A percentile compares a stretch with the other conserved stretches of the same genome.
Conservation (phyloP, 64 coral and sea anemone species). For the Anthopleura sola region DNA sequence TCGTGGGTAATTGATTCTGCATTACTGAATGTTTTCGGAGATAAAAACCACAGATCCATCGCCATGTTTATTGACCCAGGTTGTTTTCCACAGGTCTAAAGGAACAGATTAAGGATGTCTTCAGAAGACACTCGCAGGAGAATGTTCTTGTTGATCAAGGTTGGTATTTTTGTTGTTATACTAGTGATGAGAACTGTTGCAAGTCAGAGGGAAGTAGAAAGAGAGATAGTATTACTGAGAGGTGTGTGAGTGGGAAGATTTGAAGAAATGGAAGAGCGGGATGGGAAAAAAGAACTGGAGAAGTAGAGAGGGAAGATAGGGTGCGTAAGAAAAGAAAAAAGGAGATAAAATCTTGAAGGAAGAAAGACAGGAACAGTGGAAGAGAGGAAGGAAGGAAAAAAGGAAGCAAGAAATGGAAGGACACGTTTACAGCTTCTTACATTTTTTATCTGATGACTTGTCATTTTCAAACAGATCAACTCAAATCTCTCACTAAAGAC, state of each 20-base stretch:
- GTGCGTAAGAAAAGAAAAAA: too few relatives aligned
- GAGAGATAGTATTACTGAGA: neutral
- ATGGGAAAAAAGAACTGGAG: too few relatives aligned
- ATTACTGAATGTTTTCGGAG: too few relatives aligned
- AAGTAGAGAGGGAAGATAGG: too few relatives aligned
- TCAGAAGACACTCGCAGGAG: conserved; percentile 36
- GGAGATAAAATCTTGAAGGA: too few relatives aligned
- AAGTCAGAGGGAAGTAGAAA: neutral
- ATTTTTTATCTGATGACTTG: neutral
- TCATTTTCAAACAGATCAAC: neutral
- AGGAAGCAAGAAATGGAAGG: too few relatives aligned
- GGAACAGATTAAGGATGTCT: conserved; percentile 52
- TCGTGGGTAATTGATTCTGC: too few relatives aligned
- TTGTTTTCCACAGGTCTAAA: neutral
- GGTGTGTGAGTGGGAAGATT: neutral
- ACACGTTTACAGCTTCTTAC: too few relatives aligned
- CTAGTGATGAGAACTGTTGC: too few relatives aligned
- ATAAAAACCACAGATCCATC: neutral
- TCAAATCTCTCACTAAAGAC: neutral
- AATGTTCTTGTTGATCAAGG: conserved; percentile 14
- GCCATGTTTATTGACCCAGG: neutral
- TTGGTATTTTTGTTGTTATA: neutral
- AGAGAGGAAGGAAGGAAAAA: too few relatives aligned
- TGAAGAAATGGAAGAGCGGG: too few relatives aligned
- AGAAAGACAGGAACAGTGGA: too few relatives aligned